Evolutionary conservation across 1,140 invertebrate genomes (phyloP).

Genomic region (Elysia chlorotica): DNA sequence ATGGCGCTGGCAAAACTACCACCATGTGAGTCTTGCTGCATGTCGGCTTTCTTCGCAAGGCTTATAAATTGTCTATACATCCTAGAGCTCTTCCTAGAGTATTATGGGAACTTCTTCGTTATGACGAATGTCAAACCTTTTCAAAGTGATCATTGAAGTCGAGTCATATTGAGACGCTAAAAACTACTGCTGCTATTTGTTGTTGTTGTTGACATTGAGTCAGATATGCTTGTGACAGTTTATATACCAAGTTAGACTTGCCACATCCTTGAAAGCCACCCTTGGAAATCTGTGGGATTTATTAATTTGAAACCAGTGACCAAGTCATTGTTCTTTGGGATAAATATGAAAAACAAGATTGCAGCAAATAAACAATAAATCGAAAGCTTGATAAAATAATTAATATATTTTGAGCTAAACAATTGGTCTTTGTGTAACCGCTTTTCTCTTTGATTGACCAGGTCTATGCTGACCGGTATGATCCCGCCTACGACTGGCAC

Average conservation of each 20-base stretch:
- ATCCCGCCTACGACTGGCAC: slow-evolving; percentile 68
- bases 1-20: slow-evolving; percentile 68
- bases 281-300: background rate
- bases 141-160: too few relatives aligned
- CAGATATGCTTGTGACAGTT: background rate
- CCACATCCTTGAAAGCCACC: background rate
- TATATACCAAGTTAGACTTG: background rate
- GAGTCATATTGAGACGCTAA: too few relatives aligned
- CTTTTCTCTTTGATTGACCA: slow-evolving; percentile 15
- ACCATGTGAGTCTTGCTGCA: slow-evolving; percentile 57
- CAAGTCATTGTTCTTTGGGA: too few relatives aligned
- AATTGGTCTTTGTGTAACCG: background rate
- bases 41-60: background rate
- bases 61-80: too few relatives aligned
- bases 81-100: too few relatives aligned
- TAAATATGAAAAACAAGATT: too few relatives aligned
- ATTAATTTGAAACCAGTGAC: background rate
- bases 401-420: background rate
- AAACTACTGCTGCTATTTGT: too few relatives aligned
- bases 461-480: slow-evolving; percentile 72
- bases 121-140: too few relatives aligned
- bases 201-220: too few relatives aligned
- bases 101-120: too few relatives aligned
- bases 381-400: background rate
- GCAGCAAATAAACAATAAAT: background rate